phyloP scores from a whole-genome alignment of 2,888 invertebrate species.

The Halictus ligatus region DNA sequence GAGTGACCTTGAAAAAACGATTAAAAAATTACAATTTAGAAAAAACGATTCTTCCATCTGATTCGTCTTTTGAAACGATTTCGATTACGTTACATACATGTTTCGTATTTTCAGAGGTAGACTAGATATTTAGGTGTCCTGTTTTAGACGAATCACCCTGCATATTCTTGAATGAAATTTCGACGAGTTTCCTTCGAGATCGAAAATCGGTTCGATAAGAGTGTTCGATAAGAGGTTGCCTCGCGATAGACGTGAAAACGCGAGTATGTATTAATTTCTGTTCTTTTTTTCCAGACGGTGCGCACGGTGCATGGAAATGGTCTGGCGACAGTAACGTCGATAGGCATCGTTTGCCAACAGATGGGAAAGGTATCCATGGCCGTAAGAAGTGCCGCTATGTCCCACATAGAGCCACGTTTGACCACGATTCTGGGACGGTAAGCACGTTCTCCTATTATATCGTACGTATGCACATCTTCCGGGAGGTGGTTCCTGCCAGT shows the following conservation, averaged over 20 bases:
- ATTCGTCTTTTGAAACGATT: too few species aligned
- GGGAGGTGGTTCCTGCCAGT: constrained; percentile 33
- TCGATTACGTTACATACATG: too few species aligned
- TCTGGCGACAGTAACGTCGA: constrained; percentile 58
- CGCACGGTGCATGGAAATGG: constrained; percentile 42
- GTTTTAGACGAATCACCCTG: too few species aligned
- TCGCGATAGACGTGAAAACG: neutral
- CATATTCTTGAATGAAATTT: neutral
- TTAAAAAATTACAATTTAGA: too few species aligned
- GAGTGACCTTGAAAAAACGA: too few species aligned
- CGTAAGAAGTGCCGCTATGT: constrained; percentile 81
- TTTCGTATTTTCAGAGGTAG: too few species aligned
- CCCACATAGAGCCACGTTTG: constrained; percentile 75
- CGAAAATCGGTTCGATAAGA: neutral
- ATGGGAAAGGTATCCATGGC: constrained; percentile 70
- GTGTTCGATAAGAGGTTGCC: neutral
- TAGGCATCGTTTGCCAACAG: constrained; percentile 59
- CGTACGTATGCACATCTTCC: constrained; percentile 48
- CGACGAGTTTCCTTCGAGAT: neutral
- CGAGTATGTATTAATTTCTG: constrained; percentile 17
- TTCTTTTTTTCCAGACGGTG: neutral
- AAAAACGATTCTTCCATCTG: too few species aligned
- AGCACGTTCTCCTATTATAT: constrained; percentile 66
- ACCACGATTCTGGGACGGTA: constrained; percentile 73
- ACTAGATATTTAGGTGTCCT: too few species aligned